Evolutionary conservation across 2,797 vertebrate genomes (phyloP), one percentile per base, ranked within the genome.

Genomic region (Gymnothorax reevesii): DNA sequence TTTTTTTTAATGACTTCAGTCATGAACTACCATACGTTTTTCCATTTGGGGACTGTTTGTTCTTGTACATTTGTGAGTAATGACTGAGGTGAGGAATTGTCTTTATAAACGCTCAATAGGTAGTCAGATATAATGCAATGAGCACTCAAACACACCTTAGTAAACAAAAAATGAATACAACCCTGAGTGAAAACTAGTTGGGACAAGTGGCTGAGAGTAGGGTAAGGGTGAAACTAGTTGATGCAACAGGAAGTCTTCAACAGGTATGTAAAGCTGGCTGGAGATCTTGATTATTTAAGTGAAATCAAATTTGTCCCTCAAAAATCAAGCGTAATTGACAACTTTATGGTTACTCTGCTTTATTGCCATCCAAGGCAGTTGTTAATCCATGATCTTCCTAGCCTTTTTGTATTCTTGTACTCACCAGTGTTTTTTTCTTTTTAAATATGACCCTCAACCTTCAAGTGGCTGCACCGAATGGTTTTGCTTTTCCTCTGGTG

Each of bases 41-140:
- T 87, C 17, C 33, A 66, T 42, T 55, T 55, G 59, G 55, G 69
- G 49, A 80, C 73, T 22, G 57, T 57, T 64, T 42, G 42, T 77
- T 64, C 71, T 55, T 84, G 25, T 80, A 55, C 80, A 54, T 80
- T 71, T 79, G 73, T 27, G 54, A 33, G 85, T 27, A 25, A 8
- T 57, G 86, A 64, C 57, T 66, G 66, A 73, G 66, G 60, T 66
- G 83, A n/a, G 12, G 20, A 27, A 12, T 2, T 54, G 57, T 62
- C 25, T 84, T 17, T 73, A 27, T 73, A 12, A 75, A 42, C 54
- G 17, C 12, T 22, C 54, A 55, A 49, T 27, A 59, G 71, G 75
- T 22, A 82, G 54, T 33, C 75, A 80, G 33, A 57, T 55, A 85
- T 12, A 79, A 73, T 42, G 33, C 71, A 20, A 79, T 52, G 20